These are phyloP conservation scores for Naja naja DNA, from an alignment of 2,113 vertebrate species.

Conservation along the genomic window DNA sequence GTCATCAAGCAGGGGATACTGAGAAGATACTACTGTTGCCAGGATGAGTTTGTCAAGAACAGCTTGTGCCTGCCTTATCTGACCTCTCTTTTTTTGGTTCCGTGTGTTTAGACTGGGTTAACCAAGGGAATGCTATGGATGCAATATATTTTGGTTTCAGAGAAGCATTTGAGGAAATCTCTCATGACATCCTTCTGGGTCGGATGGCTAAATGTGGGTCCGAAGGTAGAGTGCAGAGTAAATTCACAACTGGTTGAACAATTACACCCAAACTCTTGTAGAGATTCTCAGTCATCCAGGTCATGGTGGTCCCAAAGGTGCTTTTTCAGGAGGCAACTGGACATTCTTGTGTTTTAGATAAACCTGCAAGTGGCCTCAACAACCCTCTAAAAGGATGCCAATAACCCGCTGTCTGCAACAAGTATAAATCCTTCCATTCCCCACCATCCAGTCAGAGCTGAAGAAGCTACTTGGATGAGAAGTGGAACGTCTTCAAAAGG, in stretches of 20 bases:
- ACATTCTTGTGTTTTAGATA: too few relatives aligned
- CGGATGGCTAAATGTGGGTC: neutral
- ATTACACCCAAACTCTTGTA: neutral
- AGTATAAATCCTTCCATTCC: too few relatives aligned
- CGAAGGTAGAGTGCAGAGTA: neutral
- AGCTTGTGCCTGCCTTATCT: neutral
- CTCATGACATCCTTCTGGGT: neutral
- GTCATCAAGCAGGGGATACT: neutral
- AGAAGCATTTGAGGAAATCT: neutral
- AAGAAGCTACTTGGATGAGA: too few relatives aligned
- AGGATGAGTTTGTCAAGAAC: neutral
- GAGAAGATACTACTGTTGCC: neutral
- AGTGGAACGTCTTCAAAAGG: too few relatives aligned
- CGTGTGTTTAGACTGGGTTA: neutral
- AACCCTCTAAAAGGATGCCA: too few relatives aligned
- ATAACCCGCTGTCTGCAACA: too few relatives aligned
- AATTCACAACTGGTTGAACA: neutral
- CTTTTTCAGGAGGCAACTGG: too few relatives aligned
- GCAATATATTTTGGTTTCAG: neutral
- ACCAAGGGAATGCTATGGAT: neutral
- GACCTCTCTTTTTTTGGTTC: neutral
- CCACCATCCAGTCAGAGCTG: too few relatives aligned
- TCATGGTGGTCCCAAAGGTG: too few relatives aligned
- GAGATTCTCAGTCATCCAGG: too few relatives aligned
- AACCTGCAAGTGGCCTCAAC: too few relatives aligned